Evolutionary conservation across 2,888 invertebrate species (phyloP), one percentile per base, ranked within the genome.

Genomic region (Pinctada fucata): DNA sequence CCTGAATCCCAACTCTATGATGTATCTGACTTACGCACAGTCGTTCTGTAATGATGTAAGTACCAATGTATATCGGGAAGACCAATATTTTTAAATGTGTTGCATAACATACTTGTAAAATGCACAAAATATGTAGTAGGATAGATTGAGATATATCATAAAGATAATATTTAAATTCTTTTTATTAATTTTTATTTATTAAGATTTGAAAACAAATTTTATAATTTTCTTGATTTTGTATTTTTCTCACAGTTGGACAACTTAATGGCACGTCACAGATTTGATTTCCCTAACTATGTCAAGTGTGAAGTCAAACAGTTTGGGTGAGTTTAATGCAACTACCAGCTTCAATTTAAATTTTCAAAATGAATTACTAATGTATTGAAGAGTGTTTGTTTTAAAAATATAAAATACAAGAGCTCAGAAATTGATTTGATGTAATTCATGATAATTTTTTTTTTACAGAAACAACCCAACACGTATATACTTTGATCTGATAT

Each of bases 401-500:
- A 31, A 31, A 31, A 31, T 31, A 31, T 31, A 1, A 31, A 31
- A 31, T 31, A 31, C 31, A 66, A 2, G 16, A n/a, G 31, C 31
- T 31, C 31, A 31, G 31, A 66, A 16, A 66, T 16, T 16, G 31
- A 66, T 6, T 66, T 6, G 16, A 66, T 66, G 31, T 31, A 66
- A 31, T 66, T 66, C 6, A 16, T 66, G 66, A 31, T 16, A n/a
- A n/a, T 66, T 72, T 6, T 52, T 58, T 13, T 52, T 51, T 71
- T 64, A 31, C 79, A 89, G 89, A 2, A 79, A 83, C 63, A 84
- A 84, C 68, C 88, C 88, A 0, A 79, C 85, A 67, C 73, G 80
- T 8, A 86, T 87, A 8, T 80, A 84, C 49, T 86, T 86, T 71
- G 85, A 87, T 52, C 79, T 88, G 72, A 85, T 77, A 8, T 88